These are phyloP conservation scores for Polypterus bichir DNA, from an alignment of 2,113 vertebrate species.

Conservation along the genomic window DNA sequence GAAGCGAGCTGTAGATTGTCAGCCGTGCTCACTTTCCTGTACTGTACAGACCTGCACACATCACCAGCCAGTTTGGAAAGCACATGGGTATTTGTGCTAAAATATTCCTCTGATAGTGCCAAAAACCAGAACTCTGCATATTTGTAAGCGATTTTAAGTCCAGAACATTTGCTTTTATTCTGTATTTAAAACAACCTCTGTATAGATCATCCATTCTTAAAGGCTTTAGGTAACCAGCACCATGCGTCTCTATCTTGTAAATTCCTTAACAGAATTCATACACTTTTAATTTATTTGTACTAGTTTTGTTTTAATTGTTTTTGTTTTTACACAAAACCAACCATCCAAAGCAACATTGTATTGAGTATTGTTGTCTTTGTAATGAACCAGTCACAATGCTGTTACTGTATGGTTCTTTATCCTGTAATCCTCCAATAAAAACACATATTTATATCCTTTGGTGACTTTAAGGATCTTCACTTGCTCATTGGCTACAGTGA, in stretches of 20 bases:
- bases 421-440: constrained; percentile 68
- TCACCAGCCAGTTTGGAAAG: no score
- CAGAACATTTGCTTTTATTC: no score
- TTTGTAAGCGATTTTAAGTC: no score
- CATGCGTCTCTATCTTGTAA: constrained; percentile 20
- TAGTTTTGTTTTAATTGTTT: constrained; percentile 43
- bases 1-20: no score
- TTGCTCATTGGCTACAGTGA: no score
- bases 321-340: neutral
- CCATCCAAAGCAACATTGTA: constrained; percentile 12
- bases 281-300: constrained; percentile 58
- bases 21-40: no score
- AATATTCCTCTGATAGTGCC: no score
- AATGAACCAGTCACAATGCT: constrained; percentile 37
- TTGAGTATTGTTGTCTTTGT: constrained; percentile 29
- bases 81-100: no score
- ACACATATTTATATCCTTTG: constrained; percentile 44
- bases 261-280: constrained; percentile 38
- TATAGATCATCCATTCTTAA: neutral
- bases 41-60: no score
- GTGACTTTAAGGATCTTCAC: constrained; percentile 5
- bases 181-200: no score
- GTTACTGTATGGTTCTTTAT: constrained; percentile 39
- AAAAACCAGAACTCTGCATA: no score
- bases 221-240: neutral